Evolutionary conservation across 92 coral and sea anemone species (phyloP).

Genomic region (Epizoanthus scotinus): DNA sequence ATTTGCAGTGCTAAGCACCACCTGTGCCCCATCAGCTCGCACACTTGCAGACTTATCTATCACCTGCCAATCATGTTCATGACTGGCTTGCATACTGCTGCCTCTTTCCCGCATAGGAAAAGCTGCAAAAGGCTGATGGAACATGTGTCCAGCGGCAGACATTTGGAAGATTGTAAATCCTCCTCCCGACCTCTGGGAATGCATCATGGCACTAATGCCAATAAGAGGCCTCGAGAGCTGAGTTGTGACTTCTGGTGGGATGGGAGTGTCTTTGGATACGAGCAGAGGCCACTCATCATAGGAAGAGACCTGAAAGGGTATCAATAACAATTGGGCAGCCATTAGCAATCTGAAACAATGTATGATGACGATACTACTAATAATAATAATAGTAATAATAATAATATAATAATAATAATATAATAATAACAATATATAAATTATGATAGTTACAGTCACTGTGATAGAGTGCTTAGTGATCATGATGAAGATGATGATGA

Average conservation of each 20-base stretch:
- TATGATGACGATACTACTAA: not conserved
- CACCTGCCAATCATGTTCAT: conserved; percentile 14
- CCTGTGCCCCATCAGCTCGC: conserved; percentile 22
- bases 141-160: conserved; percentile 83
- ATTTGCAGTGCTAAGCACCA: conserved; percentile 9
- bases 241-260: conserved; percentile 52
- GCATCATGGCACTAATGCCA: conserved; percentile 69
- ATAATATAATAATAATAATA: too few relatives aligned
- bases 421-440: too few relatives aligned
- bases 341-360: not conserved
- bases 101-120: not conserved
- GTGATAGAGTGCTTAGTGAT: too few relatives aligned
- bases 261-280: conserved; percentile 31
- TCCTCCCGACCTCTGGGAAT: conserved; percentile 37
- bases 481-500: too few relatives aligned
- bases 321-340: not conserved
- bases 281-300: conserved; percentile 88
- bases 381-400: too few relatives aligned
- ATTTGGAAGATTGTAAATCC: conserved; percentile 76
- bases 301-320: conserved; percentile 71
- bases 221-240: conserved; percentile 75
- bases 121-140: conserved; percentile 69
- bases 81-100: not conserved
- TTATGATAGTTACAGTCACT: too few relatives aligned
- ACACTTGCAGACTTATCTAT: conserved; percentile 24